Base-by-base conservation (phyloP, 2,888 invertebrate genomes). In the Barypeithes pellucidus region DNA sequence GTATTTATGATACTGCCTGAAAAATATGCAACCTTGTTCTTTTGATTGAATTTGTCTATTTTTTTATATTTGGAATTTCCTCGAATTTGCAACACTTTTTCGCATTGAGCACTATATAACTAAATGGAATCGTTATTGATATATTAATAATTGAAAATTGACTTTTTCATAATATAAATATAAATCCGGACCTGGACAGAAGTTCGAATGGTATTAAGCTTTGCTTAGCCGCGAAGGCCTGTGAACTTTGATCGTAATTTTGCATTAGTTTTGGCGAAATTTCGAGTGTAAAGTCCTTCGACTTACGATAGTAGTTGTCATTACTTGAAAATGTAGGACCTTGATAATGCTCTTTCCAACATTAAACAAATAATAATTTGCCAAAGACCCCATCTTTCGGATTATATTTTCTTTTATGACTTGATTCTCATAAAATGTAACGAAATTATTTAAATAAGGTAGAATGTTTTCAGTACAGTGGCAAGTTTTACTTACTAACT, bases 221-320 rank as follows among this genome's bases (percentile, higher is more conserved):
- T 67, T 67, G 54, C 59, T 65, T 60, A 63, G 45, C 59, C 20
- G 11, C 47, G 47, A 43, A 73, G 14, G 47, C 54, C 39, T 20
- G 14, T 22, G 66, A 41, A 54, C 41, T n/a, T 3, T 8, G 61
- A 75, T 78, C 77, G 78, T 81, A 80, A 80, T 77, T 81, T 77
- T 77, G 81, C 79, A 79, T 81, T 79, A 81, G 80, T 79, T 80
- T 80, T 79, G 77, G 75, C 72, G 78, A 77, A 80, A 79, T 77
- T 73, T 77, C 60, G 59, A 76, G 52, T 62, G 78, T 77, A 79
- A 79, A 77, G 77, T 77, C 76, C 77, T 73, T 79, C 78, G 77
- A 79, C 80, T 80, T 79, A 66, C 57, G 72, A 65, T 76, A 43
- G 50, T 62, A 54, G 72, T 62, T 68, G 47, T 47, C 62, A 47